Evolutionary conservation across 2,888 invertebrate species (phyloP).

Genomic region (Drosophila aldrichi): DNA sequence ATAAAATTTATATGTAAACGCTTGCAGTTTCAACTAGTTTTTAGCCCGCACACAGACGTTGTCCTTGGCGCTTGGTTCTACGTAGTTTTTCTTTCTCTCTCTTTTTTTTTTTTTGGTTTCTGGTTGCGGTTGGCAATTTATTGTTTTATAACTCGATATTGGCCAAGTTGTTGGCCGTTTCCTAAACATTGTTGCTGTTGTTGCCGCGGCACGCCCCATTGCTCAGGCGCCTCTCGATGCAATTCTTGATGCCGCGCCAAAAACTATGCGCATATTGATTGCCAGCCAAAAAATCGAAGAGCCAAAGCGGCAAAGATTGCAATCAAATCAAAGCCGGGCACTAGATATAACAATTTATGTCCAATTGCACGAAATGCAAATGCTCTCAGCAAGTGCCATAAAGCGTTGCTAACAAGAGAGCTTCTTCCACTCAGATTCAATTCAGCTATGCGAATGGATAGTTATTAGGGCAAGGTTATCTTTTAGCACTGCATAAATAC

Average conservation of each 20-base stretch:
- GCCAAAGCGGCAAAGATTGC: conserved; percentile 15
- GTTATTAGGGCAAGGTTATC: conserved; percentile 4
- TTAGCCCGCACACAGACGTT: conserved; percentile 24
- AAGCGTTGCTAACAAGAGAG: neutral
- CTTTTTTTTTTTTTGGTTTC: conserved; percentile 32
- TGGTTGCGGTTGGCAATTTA: conserved; percentile 61
- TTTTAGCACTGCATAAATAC: neutral
- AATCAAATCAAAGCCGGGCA: conserved; percentile 36
- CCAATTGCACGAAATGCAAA: conserved; percentile 16
- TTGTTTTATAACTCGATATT: conserved; percentile 72
- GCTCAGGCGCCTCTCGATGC: conserved; percentile 40
- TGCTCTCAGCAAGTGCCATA: conserved; percentile 8
- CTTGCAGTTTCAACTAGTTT: conserved; percentile 54
- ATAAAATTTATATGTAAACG: conserved; percentile 74
- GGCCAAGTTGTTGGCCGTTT: conserved; percentile 49
- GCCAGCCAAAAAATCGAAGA: conserved; percentile 46
- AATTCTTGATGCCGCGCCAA: conserved; percentile 71
- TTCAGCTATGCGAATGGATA: neutral
- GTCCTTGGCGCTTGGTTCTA: conserved; percentile 11
- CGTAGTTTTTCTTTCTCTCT: conserved; percentile 1
- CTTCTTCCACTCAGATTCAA: neutral
- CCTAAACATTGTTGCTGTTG: conserved; percentile 17
- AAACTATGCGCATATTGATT: conserved; percentile 69
- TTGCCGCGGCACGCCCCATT: conserved; percentile 55
- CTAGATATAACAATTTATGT: conserved; percentile 12